Conservation (phyloP, 2,113 vertebrate species). For the Leptobrachium leishanense region DNA sequence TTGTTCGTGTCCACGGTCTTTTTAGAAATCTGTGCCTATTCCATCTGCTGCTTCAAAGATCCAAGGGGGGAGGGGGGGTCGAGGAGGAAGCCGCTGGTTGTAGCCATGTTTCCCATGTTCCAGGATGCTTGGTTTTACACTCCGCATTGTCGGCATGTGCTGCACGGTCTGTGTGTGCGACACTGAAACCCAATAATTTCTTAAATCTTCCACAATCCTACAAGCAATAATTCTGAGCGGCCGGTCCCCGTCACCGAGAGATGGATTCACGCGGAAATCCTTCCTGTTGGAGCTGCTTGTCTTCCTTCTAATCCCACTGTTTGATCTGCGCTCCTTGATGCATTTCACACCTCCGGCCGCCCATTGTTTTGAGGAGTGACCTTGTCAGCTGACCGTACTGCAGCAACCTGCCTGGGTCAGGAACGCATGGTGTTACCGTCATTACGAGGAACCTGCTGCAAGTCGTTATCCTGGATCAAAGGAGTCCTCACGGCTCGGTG, state of each 20-base stretch:
- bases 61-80: background rate
- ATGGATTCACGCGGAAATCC: no score
- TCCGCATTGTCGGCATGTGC: background rate
- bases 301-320: background rate
- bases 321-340: no score
- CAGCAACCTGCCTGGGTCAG: no score
- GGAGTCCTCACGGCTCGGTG: no score
- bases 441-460: no score
- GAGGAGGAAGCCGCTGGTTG: background rate
- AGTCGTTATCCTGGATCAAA: no score
- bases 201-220: conserved; percentile 1
- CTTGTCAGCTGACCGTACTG: no score
- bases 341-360: no score
- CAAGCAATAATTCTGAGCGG: conserved; percentile 18
- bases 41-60: background rate
- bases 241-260: background rate
- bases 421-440: no score
- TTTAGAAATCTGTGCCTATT: background rate
- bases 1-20: background rate
- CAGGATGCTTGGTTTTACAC: background rate
- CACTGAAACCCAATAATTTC: background rate
- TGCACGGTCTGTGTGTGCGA: background rate
- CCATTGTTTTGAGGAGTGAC: no score
- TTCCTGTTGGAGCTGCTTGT: background rate
- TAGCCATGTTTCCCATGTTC: background rate